phyloP scores from a whole-genome alignment of 2,888 invertebrate species.

The Cerastis leucographa region DNA sequence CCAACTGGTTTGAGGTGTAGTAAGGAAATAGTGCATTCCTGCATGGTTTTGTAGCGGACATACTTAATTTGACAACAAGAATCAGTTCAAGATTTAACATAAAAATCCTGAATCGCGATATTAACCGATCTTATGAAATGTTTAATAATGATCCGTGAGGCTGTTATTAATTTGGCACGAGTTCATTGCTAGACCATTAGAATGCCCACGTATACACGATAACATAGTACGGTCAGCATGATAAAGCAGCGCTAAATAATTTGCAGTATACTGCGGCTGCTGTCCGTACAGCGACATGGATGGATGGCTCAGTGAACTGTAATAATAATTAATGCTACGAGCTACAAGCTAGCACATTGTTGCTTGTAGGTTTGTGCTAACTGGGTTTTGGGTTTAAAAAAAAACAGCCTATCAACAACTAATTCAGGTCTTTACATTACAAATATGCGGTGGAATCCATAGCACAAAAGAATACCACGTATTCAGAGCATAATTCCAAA shows the following conservation, averaged over 20 bases:
- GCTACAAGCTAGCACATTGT: not conserved
- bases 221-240: constrained; percentile 33
- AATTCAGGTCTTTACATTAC: not conserved
- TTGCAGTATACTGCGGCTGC: constrained; percentile 38
- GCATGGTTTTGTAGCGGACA: too few species aligned
- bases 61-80: too few species aligned
- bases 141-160: too few species aligned
- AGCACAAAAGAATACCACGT: too few species aligned
- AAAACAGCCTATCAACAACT: not conserved
- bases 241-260: constrained; percentile 50
- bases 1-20: too few species aligned
- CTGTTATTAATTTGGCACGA: not conserved
- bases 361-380: not conserved
- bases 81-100: too few species aligned
- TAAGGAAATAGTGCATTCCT: too few species aligned
- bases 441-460: too few species aligned
- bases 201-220: not conserved
- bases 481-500: too few species aligned
- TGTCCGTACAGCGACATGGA: constrained; percentile 43
- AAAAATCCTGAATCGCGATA: too few species aligned
- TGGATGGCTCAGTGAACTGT: constrained; percentile 36
- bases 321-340: constrained; percentile 42
- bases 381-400: not conserved
- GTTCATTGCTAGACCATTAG: not conserved
- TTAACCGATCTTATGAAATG: too few species aligned